Percentiles rank a stretch among this genome's conserved stretches.
These are phyloP conservation scores for Natrix natrix DNA, from an alignment of 2,797 vertebrate species.

Conservation along the genomic window DNA sequence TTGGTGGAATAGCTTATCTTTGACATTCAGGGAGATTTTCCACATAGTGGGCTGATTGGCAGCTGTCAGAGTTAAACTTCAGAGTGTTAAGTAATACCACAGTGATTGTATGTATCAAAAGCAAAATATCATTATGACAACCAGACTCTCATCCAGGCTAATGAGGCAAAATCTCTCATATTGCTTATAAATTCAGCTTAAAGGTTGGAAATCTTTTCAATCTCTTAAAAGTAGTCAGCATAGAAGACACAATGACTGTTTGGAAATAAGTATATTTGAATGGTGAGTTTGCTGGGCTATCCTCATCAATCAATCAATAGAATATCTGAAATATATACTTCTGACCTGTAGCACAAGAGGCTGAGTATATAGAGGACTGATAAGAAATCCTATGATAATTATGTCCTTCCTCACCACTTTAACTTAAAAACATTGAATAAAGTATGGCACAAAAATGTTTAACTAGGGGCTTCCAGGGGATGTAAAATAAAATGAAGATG, in stretches of 20 bases:
- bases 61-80: conserved; percentile 20
- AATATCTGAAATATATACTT: not conserved
- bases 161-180: not conserved
- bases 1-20: conserved; percentile 24
- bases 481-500: not conserved
- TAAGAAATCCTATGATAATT: not conserved
- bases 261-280: not conserved
- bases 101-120: not conserved
- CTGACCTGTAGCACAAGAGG: not conserved
- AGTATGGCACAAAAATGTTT: not conserved
- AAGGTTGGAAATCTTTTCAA: not conserved
- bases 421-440: not conserved
- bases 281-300: not conserved
- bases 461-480: not conserved
- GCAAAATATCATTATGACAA: not conserved
- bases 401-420: not conserved
- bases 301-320: not conserved
- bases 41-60: conserved; percentile 9
- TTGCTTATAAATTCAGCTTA: not conserved
- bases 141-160: not conserved
- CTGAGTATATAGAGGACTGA: not conserved
- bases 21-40: conserved; percentile 20
- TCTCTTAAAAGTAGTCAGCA: not conserved
- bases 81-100: not conserved
- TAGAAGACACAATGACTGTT: not conserved